Conservation (phyloP, 2,113 vertebrate genomes). For the Pundamilia nyererei region DNA sequence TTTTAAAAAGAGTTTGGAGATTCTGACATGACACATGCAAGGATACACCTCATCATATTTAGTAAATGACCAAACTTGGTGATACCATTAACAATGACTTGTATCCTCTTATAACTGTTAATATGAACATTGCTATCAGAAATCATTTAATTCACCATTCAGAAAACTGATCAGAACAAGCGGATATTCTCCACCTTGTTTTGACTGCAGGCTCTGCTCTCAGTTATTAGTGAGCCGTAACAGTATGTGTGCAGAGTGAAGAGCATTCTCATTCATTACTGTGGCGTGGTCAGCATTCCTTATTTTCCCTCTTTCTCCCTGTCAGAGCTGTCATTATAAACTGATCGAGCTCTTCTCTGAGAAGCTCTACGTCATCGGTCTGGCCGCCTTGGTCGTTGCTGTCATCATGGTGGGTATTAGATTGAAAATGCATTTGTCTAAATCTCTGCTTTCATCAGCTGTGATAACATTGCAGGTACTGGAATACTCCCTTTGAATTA, state of each 20-base stretch:
- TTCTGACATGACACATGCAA: neutral
- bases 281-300: neutral
- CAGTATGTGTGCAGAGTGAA: neutral
- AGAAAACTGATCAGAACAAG: neutral
- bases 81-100: neutral
- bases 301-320: neutral
- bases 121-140: neutral
- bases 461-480: neutral
- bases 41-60: neutral
- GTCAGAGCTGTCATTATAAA: constrained; percentile 78
- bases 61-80: neutral
- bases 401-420: constrained; percentile 87
- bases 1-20: neutral
- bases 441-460: neutral
- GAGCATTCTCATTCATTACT: neutral
- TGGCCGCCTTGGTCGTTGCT: constrained; percentile 85
- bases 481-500: neutral
- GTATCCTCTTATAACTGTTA: neutral
- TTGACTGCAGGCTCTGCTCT: neutral
- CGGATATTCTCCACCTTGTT: neutral
- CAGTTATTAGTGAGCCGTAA: neutral
- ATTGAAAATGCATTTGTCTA: neutral
- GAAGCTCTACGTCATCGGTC: constrained; percentile 89
- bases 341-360: constrained; percentile 84
- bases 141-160: neutral